Evolutionary conservation across 1,140 invertebrate genomes (phyloP), one percentile per base, ranked within the genome.

Genomic region (Semibalanus balanoides): DNA sequence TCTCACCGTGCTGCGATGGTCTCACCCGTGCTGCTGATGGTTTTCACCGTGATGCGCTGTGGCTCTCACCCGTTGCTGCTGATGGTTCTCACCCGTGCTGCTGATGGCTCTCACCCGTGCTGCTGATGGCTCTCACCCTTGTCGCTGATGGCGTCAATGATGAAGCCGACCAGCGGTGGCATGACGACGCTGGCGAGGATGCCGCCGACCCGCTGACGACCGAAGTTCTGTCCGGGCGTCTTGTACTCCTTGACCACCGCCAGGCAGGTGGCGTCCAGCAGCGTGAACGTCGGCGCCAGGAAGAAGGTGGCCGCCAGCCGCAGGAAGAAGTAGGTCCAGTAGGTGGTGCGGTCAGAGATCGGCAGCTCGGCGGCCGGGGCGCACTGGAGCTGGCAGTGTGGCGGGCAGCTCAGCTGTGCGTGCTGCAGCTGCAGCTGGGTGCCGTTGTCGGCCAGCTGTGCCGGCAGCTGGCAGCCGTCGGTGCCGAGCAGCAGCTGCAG

Each of bases 241-340:
- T 28, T 3, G 82, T 90, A 90, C 81, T 91, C 89, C 82, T 92
- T 89, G 78, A 92, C 91, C 87, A 93, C 89, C 0, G 89, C 91
- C 22, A 94, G 82, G 3, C 91, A 90, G 74, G 92, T 92, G 0
- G 92, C 91, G 83, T 94, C 92, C 87, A 93, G 89, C 75, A 93
- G 90, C 19, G 90, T 91, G 0, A 93, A 90, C 17, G 76, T 11
- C 0, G 76, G 78, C 3, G 77, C 89, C 76, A 91, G 83, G 87
- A 91, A 91, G 1, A 90, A 89, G 14, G 88, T 91, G 0, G 89
- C 91, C 77, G 92, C 83, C 78, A 93, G 91, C 80, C 92, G 80
- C 25, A 93, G 79, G 40, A 89, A 82, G 81, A 93, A 92, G 82
- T 93, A 93, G 73, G 91, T 86, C 87, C 91, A 93, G 73, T 76